Evolutionary conservation across 2,888 invertebrate genomes (phyloP), one percentile per base, ranked within the genome.

Genomic region (Acleris cristana): DNA sequence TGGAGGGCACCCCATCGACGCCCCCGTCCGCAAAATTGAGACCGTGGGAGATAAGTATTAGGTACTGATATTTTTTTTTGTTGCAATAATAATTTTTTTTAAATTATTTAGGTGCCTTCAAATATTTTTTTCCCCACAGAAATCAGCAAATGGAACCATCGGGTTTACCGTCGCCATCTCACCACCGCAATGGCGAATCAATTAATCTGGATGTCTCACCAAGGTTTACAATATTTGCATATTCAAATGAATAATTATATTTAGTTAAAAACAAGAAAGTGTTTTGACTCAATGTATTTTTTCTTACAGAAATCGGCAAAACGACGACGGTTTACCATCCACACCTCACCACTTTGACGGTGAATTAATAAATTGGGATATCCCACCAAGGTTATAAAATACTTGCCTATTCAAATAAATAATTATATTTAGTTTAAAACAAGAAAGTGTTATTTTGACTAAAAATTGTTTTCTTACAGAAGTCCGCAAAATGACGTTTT

Each of bases 21-120:
- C 53, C 53, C 53, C 53, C 53, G 53, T 26, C 53, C 23, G 26
- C 53, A 26, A 53, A 53, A 53, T 26, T 53, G 12, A 53, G 53
- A 26, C 7, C 16, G 16, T 53, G 53, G 53, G 6, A 53, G 23
- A 53, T 53, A 10, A 53, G 26, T 21, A 26, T 12, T 26, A 26
- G 26, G 26, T 53, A 23, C 26, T 51, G 12, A 26, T n/a, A n/a
- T n/a, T 53, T 26, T 53, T 53, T 53, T 21, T 51, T 51, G 51
- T 26, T 6, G 26, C 26, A 26, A 26, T 26, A 26, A 6, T 26
- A 26, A 0, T 53, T 53, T 26, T 26, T 26, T 26, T 26, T 16
- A 53, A 23, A 23, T 3, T 26, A 7, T 53, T 30, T 23, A 30
- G 23, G 14, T 23, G 23, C 14, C 52, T 12, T 53, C 12, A 14